Evolutionary conservation across 2,113 vertebrate genomes (phyloP), one percentile per base, ranked within the genome.

Genomic region (Campylomormyrus tamandua): DNA sequence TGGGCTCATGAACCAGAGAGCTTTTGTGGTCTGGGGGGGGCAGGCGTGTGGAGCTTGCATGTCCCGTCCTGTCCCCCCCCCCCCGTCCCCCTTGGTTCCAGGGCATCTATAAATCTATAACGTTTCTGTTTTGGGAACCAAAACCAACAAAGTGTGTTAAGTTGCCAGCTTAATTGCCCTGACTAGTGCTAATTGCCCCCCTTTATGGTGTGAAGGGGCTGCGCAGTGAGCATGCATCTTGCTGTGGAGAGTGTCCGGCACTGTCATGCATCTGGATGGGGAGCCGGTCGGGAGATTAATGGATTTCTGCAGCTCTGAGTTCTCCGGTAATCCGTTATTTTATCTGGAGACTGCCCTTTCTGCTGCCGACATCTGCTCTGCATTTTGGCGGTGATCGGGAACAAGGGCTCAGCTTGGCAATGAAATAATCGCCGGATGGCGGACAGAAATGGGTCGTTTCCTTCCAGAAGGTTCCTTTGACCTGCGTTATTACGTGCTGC

Each of bases 251-350:
- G 84, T 83, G 90, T 91, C 88, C 19, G 46, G 48, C 39, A 49
- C 85, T 80, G 77, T 87, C 83, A 19, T 83, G 87, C 88, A 89
- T 31, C 66, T 49, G 56, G 74, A 27, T 62, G 87, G 87, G 90
- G 5, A 46, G 74, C 24, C 2, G 5, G 42, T 84, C 21, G 42
- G 27, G 87, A 89, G 90, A 90, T 90, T 90, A 90, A 90, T 90
- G 87, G 46, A 89, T 58, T 90, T 84, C 90, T 84, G 90, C 19
- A 31, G 50, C 87, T 31, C 50, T 90, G 62, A 83, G 58, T 89
- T 90, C 87, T 52, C 50, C 77, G 62, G 87, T 88, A 90, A 90
- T 90, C 90, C 85, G 83, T 90, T 90, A 90, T 90, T 90, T 90
- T 90, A 90, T 90, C 90, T 45, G 56, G 80, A 89, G 87, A 74